phyloP scores from a whole-genome alignment of 2,888 invertebrate species.

The Abrostola tripartita region DNA sequence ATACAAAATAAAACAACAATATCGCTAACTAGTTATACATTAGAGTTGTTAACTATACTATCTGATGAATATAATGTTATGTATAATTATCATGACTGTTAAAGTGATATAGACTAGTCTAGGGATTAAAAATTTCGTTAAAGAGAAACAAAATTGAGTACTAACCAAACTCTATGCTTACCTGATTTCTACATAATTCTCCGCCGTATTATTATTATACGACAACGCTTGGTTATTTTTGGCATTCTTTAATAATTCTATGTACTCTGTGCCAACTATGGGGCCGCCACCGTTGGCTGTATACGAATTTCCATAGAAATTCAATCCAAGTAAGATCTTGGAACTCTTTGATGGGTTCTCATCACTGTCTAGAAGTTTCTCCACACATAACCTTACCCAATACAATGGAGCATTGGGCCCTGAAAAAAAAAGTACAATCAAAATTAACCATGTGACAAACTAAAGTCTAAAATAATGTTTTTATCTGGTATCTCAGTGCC shows the following conservation, averaged over 20 bases:
- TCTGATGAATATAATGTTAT: background rate
- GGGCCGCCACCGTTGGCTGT: slow-evolving; percentile 94
- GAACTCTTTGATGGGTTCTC: slow-evolving; percentile 88
- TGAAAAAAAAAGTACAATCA: slow-evolving; percentile 59
- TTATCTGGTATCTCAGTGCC: too few species aligned
- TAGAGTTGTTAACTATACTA: background rate
- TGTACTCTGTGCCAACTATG: slow-evolving; percentile 93
- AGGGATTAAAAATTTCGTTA: slow-evolving; percentile 1
- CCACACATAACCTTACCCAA: slow-evolving; percentile 94
- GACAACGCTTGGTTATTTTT: slow-evolving; percentile 91
- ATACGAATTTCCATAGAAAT: slow-evolving; percentile 98
- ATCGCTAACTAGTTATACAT: too few species aligned
- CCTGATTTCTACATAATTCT: slow-evolving; percentile 96
- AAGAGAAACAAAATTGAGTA: background rate
- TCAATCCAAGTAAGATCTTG: slow-evolving; percentile 96
- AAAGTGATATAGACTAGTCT: too few species aligned
- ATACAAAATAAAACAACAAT: too few species aligned
- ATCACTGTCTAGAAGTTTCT: slow-evolving; percentile 90
- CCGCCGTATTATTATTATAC: slow-evolving; percentile 93
- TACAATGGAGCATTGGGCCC: slow-evolving; percentile 96
- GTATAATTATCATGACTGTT: background rate
- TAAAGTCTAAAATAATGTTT: too few species aligned
- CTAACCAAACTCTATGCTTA: slow-evolving; percentile 76
- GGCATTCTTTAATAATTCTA: slow-evolving; percentile 92
- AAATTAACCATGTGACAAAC: background rate